These are phyloP conservation scores for Python bivittatus DNA, from an alignment of 2,113 vertebrate genomes.

Conservation along the genomic window DNA sequence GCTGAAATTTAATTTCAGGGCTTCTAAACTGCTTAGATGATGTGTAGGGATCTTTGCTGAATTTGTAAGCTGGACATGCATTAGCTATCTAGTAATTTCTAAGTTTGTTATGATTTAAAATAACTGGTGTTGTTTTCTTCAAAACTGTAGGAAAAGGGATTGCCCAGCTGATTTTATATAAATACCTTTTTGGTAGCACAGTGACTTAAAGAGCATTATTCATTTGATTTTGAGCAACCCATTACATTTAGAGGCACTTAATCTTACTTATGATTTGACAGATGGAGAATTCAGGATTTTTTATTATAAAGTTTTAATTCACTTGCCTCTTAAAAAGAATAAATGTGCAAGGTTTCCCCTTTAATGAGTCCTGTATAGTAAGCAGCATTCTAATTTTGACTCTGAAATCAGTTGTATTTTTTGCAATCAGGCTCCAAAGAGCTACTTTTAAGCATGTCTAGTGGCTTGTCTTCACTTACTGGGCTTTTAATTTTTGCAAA, in stretches of 20 bases:
- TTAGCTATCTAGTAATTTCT: neutral
- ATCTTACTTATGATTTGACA: neutral
- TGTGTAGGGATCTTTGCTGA: neutral
- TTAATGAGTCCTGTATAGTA: constrained; percentile 9
- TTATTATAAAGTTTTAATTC: neutral
- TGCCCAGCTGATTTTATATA: neutral
- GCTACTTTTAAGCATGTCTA: neutral
- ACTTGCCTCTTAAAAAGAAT: constrained; percentile 19
- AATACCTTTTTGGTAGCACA: neutral
- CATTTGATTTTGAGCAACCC: neutral
- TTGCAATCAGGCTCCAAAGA: neutral
- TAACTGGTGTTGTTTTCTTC: neutral
- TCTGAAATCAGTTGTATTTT: neutral
- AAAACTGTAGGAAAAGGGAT: neutral
- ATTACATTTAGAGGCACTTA: neutral
- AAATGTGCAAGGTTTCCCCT: neutral
- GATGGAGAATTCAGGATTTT: constrained; percentile 16
- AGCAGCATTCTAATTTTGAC: neutral
- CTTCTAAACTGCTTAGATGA: neutral
- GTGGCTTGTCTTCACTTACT: neutral
- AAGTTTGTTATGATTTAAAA: neutral
- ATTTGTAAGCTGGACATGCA: neutral
- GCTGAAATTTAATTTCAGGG: neutral
- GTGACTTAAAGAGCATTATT: neutral
- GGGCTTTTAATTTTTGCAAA: neutral